phyloP scores from a whole-genome alignment of 2,888 invertebrate genomes.

The Lutraria lutraria region DNA sequence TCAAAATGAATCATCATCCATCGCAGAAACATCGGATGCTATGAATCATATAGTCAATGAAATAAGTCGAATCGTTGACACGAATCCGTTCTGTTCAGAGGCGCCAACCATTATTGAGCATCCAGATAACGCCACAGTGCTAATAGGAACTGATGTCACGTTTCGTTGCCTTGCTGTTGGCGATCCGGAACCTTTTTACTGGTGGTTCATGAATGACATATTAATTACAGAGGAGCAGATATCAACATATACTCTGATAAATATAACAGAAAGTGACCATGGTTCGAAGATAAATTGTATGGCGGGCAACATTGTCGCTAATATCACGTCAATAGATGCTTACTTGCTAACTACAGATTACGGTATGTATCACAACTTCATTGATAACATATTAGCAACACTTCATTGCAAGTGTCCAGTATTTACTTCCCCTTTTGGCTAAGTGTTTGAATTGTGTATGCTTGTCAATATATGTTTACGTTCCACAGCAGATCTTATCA shows the following conservation, averaged over 20 bases:
- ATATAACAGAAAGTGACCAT: neutral
- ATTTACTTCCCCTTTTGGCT: too few species aligned
- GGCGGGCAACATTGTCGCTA: slow-evolving; percentile 23
- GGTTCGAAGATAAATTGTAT: neutral
- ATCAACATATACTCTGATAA: neutral
- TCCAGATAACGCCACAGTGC: neutral
- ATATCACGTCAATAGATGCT: slow-evolving; percentile 16
- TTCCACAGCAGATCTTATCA: too few species aligned
- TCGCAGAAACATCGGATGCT: neutral
- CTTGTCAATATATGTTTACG: too few species aligned
- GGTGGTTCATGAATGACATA: slow-evolving; percentile 15
- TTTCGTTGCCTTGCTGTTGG: slow-evolving; percentile 42
- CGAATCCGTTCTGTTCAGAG: slow-evolving; percentile 54
- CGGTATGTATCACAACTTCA: neutral
- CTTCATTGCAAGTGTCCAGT: too few species aligned
- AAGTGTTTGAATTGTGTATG: too few species aligned
- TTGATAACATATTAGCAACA: too few species aligned
- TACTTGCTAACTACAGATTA: neutral
- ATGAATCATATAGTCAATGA: slow-evolving; percentile 11
- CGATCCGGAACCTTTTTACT: slow-evolving; percentile 28
- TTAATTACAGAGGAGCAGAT: neutral
- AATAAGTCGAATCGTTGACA: slow-evolving; percentile 14
- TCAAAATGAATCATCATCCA: slow-evolving; percentile 30
- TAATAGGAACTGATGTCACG: slow-evolving; percentile 8
- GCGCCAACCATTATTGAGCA: slow-evolving; percentile 32